Evolutionary conservation across 2,797 vertebrate species (phyloP), one percentile per base, ranked within the genome.

Genomic region (Erpetoichthys calabaricus): DNA sequence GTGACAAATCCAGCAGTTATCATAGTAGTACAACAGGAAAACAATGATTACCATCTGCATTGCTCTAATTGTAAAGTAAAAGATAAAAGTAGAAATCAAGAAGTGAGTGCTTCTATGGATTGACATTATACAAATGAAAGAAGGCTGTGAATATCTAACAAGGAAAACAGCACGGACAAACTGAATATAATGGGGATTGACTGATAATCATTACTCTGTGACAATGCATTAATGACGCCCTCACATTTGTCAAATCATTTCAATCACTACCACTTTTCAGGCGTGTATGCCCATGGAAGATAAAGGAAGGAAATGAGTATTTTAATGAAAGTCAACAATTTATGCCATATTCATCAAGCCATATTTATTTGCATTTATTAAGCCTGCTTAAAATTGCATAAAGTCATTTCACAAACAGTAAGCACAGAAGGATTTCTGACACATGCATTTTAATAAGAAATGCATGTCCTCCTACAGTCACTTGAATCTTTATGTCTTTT

Each of bases 291-390:
- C 71, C 70, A 63, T 65, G 65, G 65, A 66, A 69, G 53, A 68
- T 71, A 61, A 60, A 59, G 56, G 67, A 75, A 62, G 61, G 74
- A 78, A 70, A 70, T 63, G 60, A 64, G 71, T 67, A 63, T 73
- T 67, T 65, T 77, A 74, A 77, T 73, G 68, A 70, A 68, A 67
- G 65, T 67, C 70, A 78, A 67, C 68, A 71, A 67, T 70, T 73
- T 73, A 76, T 72, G 69, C 56, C 64, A 60, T 56, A 54, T 64
- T 69, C 62, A 65, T 73, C 68, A 63, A 60, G 54, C 64, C 70
- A 51, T 55, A 67, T 74, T 72, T 63, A 75, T 77, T 68, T 75
- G 57, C 71, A 68, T 72, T 61, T 42, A 63, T 70, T 65, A 68
- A 62, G 67, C 69, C 62, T 4, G 57, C 64, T 60, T 71, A 61